phyloP scores from a whole-genome alignment of 2,113 vertebrate species.

The Chascanopsetta lugubris region DNA sequence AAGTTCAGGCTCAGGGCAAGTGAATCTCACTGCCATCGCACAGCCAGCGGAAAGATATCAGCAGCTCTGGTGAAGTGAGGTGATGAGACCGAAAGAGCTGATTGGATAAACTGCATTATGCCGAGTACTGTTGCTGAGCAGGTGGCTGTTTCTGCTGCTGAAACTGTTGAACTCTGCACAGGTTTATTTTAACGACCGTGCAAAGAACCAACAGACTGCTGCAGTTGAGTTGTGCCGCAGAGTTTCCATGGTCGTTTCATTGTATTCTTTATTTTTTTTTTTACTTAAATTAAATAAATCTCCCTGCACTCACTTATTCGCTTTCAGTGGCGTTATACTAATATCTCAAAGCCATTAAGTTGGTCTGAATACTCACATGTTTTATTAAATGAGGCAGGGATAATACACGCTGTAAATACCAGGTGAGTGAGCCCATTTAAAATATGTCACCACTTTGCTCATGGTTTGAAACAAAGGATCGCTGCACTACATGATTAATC shows the following conservation, averaged over 20 bases:
- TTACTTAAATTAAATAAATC: too few species aligned
- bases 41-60: conserved; percentile 35
- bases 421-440: not conserved
- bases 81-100: conserved; percentile 57
- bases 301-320: too few species aligned
- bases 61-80: conserved; percentile 45
- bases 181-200: conserved; percentile 49
- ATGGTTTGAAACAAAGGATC: not conserved
- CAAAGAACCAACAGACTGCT: too few species aligned
- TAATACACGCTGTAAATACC: not conserved
- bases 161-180: conserved; percentile 24
- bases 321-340: too few species aligned
- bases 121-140: too few species aligned
- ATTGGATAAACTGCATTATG: conserved; percentile 53
- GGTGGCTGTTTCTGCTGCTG: conserved; percentile 19
- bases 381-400: not conserved
- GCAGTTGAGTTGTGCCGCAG: too few species aligned
- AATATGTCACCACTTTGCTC: not conserved
- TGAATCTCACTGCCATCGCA: conserved; percentile 45
- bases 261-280: too few species aligned
- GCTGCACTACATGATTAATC: conserved; percentile 13
- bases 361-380: not conserved
- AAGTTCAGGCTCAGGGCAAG: conserved; percentile 27
- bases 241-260: too few species aligned
- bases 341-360: too few species aligned